Percentiles rank a stretch among this genome's conserved stretches.
Evolutionary conservation across 2,113 vertebrate species (phyloP).

Genomic region (Aptenodytes forsteri): DNA sequence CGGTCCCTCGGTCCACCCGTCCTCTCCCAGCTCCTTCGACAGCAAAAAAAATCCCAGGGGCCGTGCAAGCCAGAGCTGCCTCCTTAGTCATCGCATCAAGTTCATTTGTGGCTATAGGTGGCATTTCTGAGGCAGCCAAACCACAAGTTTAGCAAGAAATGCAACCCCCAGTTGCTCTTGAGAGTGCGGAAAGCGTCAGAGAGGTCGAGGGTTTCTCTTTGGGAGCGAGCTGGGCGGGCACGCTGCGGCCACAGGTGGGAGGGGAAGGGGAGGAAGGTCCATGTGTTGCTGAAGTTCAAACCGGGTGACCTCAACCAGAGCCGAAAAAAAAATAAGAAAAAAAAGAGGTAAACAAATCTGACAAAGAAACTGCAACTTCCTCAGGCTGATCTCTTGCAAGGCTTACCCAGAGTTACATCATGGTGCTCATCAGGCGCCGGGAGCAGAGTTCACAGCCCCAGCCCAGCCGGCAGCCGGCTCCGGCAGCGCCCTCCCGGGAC

Average conservation of each 20-base stretch:
- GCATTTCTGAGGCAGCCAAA: not conserved
- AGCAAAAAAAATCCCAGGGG: not conserved
- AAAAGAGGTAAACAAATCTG: not conserved
- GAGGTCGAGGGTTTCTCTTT: not conserved
- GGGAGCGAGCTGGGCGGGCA: accelerated
- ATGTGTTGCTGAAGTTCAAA: not conserved
- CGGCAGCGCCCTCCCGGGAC: not conserved
- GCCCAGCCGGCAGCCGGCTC: not conserved
- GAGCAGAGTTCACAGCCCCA: not conserved
- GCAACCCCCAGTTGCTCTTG: not conserved
- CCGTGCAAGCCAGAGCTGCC: not conserved
- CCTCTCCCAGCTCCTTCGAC: not conserved
- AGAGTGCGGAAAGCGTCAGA: accelerated
- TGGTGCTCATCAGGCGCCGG: not conserved
- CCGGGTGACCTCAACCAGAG: not conserved
- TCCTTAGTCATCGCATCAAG: not conserved
- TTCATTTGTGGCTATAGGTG: not conserved
- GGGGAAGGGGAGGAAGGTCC: not conserved
- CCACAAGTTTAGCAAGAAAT: not conserved
- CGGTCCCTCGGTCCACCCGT: accelerated
- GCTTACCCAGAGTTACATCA: conserved; percentile 32
- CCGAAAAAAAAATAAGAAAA: not conserved
- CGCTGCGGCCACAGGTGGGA: accelerated
- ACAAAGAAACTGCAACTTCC: not conserved
- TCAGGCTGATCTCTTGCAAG: not conserved